These are phyloP conservation scores for Anoura caudifer DNA, from an alignment of 2,113 vertebrate genomes.

Conservation along the genomic window DNA sequence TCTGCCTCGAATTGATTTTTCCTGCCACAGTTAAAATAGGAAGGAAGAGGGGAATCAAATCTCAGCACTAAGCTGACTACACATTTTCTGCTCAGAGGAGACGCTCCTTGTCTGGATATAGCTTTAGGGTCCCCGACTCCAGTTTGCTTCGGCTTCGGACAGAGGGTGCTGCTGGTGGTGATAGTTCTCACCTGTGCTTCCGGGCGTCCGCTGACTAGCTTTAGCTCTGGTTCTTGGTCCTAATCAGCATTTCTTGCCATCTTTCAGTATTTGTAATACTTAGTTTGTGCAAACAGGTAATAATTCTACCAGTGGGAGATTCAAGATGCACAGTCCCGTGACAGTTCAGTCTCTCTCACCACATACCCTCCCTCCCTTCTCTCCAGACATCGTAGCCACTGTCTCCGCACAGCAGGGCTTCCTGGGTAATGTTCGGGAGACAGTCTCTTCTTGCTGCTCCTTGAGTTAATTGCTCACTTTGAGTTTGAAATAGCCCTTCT, in stretches of 20 bases:
- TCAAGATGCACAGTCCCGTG: neutral
- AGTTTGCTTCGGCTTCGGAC: neutral
- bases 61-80: neutral
- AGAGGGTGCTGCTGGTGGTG: too few species aligned
- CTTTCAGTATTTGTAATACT: neutral
- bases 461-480: neutral
- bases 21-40: neutral
- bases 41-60: neutral
- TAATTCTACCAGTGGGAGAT: neutral
- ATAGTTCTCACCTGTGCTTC: neutral
- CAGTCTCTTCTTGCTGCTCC: neutral
- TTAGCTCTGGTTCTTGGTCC: neutral
- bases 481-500: neutral
- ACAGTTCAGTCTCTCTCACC: too few species aligned
- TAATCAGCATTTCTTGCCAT: neutral
- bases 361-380: rapidly evolving
- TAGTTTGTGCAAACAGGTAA: neutral
- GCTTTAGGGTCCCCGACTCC: neutral
- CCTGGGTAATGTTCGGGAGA: neutral
- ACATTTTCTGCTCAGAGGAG: neutral
- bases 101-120: neutral
- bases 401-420: neutral
- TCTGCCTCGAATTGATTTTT: neutral
- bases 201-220: neutral
- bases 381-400: neutral